Percentiles rank a stretch among this genome's conserved stretches.
phyloP scores from a whole-genome alignment of 2,797 vertebrate species.

The Gallinago stenura region DNA sequence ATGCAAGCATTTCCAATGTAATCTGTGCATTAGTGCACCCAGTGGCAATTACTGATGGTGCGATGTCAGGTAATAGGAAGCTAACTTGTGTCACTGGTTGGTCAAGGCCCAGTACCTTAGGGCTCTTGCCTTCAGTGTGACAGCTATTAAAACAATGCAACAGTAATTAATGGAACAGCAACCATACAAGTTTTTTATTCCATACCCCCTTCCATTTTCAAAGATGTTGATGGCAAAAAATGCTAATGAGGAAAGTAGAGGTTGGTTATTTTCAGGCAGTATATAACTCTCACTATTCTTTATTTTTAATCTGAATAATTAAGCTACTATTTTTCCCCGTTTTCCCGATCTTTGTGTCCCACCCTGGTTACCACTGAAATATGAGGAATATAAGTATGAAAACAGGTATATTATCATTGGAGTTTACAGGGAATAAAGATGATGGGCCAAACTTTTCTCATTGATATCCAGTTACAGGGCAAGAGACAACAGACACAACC shows the following conservation, averaged over 20 bases:
- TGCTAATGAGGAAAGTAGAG: neutral
- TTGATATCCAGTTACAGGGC: neutral
- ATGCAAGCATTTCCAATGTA: neutral
- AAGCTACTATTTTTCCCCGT: rapidly evolving
- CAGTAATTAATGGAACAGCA: neutral
- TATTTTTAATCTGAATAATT: neutral
- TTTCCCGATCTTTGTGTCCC: neutral
- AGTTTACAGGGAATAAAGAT: neutral
- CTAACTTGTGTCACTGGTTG: neutral
- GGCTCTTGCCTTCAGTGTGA: neutral
- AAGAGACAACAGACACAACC: neutral
- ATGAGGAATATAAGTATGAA: neutral
- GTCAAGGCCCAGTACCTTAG: neutral
- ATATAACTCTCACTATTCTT: neutral
- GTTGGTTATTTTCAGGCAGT: neutral
- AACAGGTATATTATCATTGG: neutral
- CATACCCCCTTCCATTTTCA: neutral
- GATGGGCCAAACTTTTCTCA: rapidly evolving
- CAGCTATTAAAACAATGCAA: neutral
- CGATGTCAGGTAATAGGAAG: neutral
- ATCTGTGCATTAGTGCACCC: neutral
- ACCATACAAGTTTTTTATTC: neutral
- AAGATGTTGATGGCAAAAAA: neutral
- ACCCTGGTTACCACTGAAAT: neutral
- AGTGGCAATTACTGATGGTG: neutral